phyloP scores from a whole-genome alignment of 1,140 invertebrate genomes.

The Pseudomyrmex concolor region DNA sequence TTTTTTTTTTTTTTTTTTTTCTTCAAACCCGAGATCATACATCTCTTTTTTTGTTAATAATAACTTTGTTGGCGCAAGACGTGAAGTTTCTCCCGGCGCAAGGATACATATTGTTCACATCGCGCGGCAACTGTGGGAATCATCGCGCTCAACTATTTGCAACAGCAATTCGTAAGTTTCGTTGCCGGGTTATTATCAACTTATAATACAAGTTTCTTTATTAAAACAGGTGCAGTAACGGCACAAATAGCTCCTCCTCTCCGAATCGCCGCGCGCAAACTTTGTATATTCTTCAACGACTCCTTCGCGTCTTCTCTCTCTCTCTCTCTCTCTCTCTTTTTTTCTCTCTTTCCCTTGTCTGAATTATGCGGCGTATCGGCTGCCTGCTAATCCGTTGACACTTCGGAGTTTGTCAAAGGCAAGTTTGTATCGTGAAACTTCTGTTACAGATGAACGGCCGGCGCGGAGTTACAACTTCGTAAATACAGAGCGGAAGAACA shows the following conservation, averaged over 20 bases:
- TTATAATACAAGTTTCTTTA: slow-evolving; percentile 35
- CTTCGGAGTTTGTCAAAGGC: slow-evolving; percentile 42
- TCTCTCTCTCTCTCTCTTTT: no score
- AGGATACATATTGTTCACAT: not conserved
- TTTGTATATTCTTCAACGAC: slow-evolving; percentile 11
- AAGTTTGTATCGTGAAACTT: slow-evolving; percentile 44
- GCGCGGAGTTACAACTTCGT: slow-evolving; percentile 23
- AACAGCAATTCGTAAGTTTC: slow-evolving; percentile 8
- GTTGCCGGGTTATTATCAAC: not conserved
- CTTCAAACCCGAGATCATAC: not conserved
- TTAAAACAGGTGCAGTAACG: slow-evolving; percentile 33
- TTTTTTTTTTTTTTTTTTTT: not conserved
- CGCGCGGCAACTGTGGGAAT: not conserved
- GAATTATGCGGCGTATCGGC: slow-evolving; percentile 38
- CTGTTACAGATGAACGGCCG: slow-evolving; percentile 31
- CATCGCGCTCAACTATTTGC: slow-evolving; percentile 5
- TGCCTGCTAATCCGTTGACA: slow-evolving; percentile 38
- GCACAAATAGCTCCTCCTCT: not conserved
- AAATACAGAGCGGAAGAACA: slow-evolving; percentile 33
- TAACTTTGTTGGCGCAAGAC: not conserved
- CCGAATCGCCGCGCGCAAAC: not conserved
- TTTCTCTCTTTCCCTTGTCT: not conserved
- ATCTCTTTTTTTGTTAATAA: not conserved
- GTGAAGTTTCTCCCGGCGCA: not conserved
- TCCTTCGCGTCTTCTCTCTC: not conserved